Evolutionary conservation across 2,888 invertebrate species (phyloP).

Genomic region (Trimorus sp.): DNA sequence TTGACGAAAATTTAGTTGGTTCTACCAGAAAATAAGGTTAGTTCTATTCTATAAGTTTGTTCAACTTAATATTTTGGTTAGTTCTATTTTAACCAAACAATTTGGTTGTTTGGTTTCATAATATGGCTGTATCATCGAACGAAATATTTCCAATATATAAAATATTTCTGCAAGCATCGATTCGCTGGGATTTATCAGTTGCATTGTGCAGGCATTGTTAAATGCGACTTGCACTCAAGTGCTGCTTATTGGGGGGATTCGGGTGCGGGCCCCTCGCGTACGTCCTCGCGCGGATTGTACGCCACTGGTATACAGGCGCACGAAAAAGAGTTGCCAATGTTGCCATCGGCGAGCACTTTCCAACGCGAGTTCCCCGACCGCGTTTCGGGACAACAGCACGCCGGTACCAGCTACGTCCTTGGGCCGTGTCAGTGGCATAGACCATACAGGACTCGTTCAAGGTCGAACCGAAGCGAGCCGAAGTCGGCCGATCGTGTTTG

Average conservation of each 20-base stretch:
- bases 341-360: constrained; percentile 78
- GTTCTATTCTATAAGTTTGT: too few species aligned
- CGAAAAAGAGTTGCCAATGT: constrained; percentile 75
- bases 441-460: constrained; percentile 81
- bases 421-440: constrained; percentile 82
- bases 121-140: too few species aligned
- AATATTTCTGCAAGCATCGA: too few species aligned
- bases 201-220: too few species aligned
- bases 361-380: constrained; percentile 80
- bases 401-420: constrained; percentile 79
- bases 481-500: constrained; percentile 58
- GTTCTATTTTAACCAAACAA: too few species aligned
- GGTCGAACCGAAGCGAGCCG: constrained; percentile 76
- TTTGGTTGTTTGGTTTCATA: too few species aligned
- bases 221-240: too few species aligned
- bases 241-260: constrained; percentile 5
- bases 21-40: too few species aligned
- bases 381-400: constrained; percentile 80
- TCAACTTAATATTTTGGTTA: too few species aligned
- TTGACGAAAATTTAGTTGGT: too few species aligned
- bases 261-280: constrained; percentile 50
- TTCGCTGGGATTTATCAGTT: too few species aligned
- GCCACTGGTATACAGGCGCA: constrained; percentile 67
- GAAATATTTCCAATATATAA: too few species aligned
- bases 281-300: constrained; percentile 47